Conservation (phyloP, 2,113 vertebrate genomes). For the Lepisosteus osseus region DNA sequence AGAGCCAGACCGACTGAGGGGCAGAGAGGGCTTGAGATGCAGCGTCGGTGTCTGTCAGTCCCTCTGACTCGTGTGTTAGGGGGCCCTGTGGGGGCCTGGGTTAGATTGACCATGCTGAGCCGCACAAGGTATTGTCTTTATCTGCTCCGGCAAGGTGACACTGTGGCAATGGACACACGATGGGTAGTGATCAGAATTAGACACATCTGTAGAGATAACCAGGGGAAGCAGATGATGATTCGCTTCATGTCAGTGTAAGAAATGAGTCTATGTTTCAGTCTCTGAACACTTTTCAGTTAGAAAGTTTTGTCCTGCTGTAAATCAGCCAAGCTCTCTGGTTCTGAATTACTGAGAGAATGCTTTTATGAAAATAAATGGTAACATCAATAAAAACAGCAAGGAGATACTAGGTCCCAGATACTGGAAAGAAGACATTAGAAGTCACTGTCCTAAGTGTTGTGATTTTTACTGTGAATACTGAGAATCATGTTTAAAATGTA, state of each 20-base stretch:
- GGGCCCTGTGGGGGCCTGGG: neutral
- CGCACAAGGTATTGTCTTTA: neutral
- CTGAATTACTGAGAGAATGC: too few relatives aligned
- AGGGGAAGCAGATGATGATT: too few relatives aligned
- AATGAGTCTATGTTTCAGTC: too few relatives aligned
- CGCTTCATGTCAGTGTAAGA: too few relatives aligned
- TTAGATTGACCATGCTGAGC: neutral
- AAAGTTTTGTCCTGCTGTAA: too few relatives aligned
- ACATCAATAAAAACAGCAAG: too few relatives aligned
- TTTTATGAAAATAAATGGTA: too few relatives aligned
- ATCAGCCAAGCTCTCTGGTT: too few relatives aligned
- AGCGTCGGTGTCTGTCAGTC: constrained; percentile 31
- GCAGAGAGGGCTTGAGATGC: neutral
- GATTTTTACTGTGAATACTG: constrained; percentile 45
- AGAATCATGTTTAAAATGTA: constrained; percentile 39
- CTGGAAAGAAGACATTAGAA: constrained; percentile 41
- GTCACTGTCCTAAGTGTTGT: constrained; percentile 46
- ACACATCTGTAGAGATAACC: too few relatives aligned
- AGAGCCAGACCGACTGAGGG: constrained; percentile 65
- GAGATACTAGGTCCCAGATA: constrained; percentile 53
- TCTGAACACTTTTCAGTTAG: too few relatives aligned
- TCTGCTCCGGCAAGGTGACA: neutral
- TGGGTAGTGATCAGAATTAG: too few relatives aligned
- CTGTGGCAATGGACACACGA: too few relatives aligned
- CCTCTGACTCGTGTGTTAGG: neutral